These are phyloP conservation scores for Acrobasis repandana DNA, from an alignment of 2,888 invertebrate genomes.

Conservation along the genomic window DNA sequence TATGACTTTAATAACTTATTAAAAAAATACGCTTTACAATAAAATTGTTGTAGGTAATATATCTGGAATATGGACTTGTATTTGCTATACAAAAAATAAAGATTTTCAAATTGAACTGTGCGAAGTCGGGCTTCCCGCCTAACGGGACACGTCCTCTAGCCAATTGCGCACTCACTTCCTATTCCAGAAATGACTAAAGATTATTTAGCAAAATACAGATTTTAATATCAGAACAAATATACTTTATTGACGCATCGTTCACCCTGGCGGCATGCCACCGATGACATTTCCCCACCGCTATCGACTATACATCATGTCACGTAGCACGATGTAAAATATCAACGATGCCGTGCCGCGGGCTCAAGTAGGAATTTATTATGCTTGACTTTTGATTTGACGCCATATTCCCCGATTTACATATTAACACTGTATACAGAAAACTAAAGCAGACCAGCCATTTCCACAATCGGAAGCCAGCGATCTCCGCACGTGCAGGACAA, in stretches of 20 bases:
- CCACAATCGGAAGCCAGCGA: conserved; percentile 4
- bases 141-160: neutral
- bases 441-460: conserved; percentile 2
- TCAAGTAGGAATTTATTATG: neutral
- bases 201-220: neutral
- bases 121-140: neutral
- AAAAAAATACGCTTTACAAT: conserved; percentile 1
- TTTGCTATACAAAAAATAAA: too few species aligned
- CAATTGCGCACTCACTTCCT: conserved; percentile 19
- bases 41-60: too few species aligned
- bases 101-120: too few species aligned
- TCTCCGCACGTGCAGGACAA: too few species aligned
- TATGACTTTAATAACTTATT: neutral
- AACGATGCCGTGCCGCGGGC: too few species aligned
- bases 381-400: neutral
- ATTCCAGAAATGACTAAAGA: conserved; percentile 3
- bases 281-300: too few species aligned
- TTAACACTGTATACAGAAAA: neutral
- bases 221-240: neutral
- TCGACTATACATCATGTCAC: too few species aligned
- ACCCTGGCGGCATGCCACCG: too few species aligned
- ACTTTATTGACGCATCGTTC: neutral
- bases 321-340: too few species aligned
- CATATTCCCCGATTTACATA: neutral
- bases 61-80: too few species aligned